Base-by-base conservation (phyloP, 1,140 invertebrate species). In the Apis cerana region DNA sequence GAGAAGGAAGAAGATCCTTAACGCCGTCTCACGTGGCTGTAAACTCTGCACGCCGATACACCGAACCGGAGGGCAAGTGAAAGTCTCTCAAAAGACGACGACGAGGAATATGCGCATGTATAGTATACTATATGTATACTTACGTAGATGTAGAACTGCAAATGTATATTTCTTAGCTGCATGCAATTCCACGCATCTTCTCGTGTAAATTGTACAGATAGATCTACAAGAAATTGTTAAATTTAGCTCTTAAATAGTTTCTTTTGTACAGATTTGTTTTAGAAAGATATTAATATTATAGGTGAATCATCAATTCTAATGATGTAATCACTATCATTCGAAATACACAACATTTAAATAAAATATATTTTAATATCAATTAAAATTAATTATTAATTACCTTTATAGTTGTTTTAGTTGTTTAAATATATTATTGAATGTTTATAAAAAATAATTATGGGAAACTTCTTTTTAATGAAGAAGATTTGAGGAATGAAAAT, bases 81-180 rank as follows among this genome's bases (percentile, higher is more conserved):
- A 91, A 91, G 90, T 91, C 84, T 80, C 84, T 85, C 80, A 85
- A 91, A 90, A 87, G 85, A 90, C 87, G 75, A 70, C 67, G 80
- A 90, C 89, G 80, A 86, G 74, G 86, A 74, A 88, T 86, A 88
- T 13, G 50, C 52, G 75, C 33, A 17, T 68, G 58, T 86, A 13
- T 81, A 43, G 33, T 7, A 7, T 43, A 43, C 33, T 43, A 43
- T 43, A 43, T 43, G 19, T 8, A 23, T 52, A 33, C 52, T 23
- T 27, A 43, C 27, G 59, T 43, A 4, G 2, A 27, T 52, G 52
- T 87, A 88, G 88, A 88, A 83, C 86, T 88, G 84, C 89, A 85
- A 88, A 83, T 85, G 82, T 84, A 87, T 87, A 77, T 82, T 78
- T 80, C 79, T 83, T 83, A 86, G 83, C 62, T 27, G 88, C 85